Evolutionary conservation across 2,888 invertebrate genomes (phyloP).

Genomic region (Cecidostiba fungosa): DNA sequence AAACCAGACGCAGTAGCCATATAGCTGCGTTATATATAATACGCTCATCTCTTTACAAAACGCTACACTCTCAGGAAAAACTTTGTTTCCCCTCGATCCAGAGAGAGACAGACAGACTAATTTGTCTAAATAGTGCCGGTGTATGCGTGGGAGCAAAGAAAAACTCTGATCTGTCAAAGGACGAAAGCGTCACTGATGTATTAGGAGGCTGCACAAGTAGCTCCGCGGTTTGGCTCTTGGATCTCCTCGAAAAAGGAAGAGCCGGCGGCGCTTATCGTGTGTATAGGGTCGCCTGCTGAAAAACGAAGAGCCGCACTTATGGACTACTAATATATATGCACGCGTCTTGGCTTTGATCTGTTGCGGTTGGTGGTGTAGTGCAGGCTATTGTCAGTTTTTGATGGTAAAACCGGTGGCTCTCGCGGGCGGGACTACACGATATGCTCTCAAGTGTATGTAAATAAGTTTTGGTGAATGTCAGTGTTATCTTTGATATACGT

Average conservation of each 20-base stretch:
- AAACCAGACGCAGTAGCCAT: constrained; percentile 48
- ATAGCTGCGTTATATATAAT: background rate
- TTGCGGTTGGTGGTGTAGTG: background rate
- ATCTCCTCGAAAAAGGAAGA: constrained; percentile 38
- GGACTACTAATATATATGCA: constrained; percentile 42
- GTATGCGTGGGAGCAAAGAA: constrained; percentile 11
- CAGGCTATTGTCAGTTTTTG: background rate
- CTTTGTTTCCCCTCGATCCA: constrained; percentile 34
- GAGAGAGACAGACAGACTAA: background rate
- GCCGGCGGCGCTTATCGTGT: constrained; percentile 5
- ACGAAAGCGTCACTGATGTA: background rate
- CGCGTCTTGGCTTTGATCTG: constrained; percentile 44
- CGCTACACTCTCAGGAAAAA: background rate
- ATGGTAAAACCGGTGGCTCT: constrained; percentile 32
- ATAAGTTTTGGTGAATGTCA: background rate
- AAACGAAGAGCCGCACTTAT: constrained; percentile 43
- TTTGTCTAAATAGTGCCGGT: constrained; percentile 24
- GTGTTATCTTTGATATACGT: background rate
- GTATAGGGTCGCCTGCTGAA: background rate
- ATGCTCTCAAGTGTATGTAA: constrained; percentile 7
- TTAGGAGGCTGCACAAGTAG: constrained; percentile 30
- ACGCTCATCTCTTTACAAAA: background rate
- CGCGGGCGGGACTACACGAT: constrained; percentile 28
- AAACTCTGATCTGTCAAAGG: constrained; percentile 37
- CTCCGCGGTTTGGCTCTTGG: background rate